Conservation (phyloP, 2,113 vertebrate genomes). For the Austrofundulus limnaeus region DNA sequence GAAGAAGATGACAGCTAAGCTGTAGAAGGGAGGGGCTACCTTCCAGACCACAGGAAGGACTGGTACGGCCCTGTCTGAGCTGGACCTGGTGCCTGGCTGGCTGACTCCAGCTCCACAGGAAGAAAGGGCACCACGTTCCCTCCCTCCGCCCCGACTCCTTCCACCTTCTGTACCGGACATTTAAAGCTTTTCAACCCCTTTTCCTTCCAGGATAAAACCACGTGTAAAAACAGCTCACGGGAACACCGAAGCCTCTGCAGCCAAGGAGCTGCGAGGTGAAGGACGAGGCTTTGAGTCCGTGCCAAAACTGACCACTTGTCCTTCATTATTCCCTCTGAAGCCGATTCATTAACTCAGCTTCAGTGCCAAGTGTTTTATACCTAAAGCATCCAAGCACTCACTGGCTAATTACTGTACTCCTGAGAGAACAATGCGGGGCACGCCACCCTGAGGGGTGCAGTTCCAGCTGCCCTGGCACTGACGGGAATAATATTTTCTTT, state of each 20-base stretch:
- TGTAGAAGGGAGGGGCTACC: not conserved
- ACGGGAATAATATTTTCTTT: not conserved
- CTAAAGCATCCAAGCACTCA: constrained; percentile 32
- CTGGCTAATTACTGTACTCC: constrained; percentile 49
- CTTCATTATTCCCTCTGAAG: constrained; percentile 12
- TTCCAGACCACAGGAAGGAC: constrained; percentile 63
- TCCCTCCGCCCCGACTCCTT: constrained; percentile 51
- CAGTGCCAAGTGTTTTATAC: constrained; percentile 19
- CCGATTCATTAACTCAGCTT: constrained; percentile 38
- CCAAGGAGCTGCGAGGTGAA: not conserved
- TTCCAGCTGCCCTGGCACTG: constrained; percentile 45
- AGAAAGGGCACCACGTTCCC: constrained; percentile 77
- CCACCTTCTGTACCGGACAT: constrained; percentile 21
- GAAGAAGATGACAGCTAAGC: constrained; percentile 1
- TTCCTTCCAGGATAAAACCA: constrained; percentile 26
- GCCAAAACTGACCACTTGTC: constrained; percentile 30
- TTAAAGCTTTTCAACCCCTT: constrained; percentile 38
- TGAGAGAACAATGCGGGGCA: constrained; percentile 33
- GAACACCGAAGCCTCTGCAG: not conserved
- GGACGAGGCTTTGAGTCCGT: not conserved
- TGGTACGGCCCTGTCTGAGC: constrained; percentile 56
- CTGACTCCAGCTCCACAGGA: constrained; percentile 76
- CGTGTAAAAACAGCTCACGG: not conserved
- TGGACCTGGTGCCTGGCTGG: constrained; percentile 74
- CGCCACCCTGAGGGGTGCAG: constrained; percentile 8